These are phyloP conservation scores for Paralichthys olivaceus DNA, from an alignment of 2,113 vertebrate genomes.

Conservation along the genomic window DNA sequence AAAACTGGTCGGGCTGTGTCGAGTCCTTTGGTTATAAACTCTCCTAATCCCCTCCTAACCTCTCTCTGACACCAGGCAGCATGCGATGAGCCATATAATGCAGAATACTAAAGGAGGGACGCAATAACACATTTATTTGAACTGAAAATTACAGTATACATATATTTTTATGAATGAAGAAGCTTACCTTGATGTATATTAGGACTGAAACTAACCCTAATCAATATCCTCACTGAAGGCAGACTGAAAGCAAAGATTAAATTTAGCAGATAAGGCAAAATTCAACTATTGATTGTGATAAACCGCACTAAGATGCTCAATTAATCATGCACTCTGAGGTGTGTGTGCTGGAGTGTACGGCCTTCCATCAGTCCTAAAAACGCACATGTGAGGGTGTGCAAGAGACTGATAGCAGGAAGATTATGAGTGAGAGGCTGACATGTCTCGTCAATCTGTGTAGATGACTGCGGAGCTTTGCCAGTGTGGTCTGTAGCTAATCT, in stretches of 20 bases:
- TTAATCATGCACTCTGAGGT: not conserved
- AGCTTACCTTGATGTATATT: not conserved
- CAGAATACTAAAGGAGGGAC: not conserved
- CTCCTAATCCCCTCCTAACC: constrained; percentile 33
- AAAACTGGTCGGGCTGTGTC: constrained; percentile 6
- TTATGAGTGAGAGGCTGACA: constrained; percentile 25
- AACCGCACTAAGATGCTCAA: not conserved
- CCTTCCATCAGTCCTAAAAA: constrained; percentile 21
- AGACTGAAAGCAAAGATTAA: constrained; percentile 1
- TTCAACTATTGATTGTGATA: not conserved
- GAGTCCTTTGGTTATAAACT: constrained; percentile 39
- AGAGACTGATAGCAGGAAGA: constrained; percentile 36
- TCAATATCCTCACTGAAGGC: constrained; percentile 1
- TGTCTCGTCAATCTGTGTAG: constrained; percentile 45
- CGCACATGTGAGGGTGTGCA: not conserved
- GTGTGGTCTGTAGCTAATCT: constrained; percentile 58
- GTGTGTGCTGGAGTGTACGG: not conserved
- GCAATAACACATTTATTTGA: too few relatives aligned
- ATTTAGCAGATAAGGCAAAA: constrained; percentile 1
- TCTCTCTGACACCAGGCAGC: constrained; percentile 23
- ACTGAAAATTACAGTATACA: not conserved
- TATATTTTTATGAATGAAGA: not conserved
- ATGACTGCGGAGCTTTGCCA: constrained; percentile 50
- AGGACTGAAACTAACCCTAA: not conserved
- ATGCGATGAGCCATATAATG: not conserved